Conservation (phyloP, 2,888 invertebrate species). For the Galeruca laticollis region DNA sequence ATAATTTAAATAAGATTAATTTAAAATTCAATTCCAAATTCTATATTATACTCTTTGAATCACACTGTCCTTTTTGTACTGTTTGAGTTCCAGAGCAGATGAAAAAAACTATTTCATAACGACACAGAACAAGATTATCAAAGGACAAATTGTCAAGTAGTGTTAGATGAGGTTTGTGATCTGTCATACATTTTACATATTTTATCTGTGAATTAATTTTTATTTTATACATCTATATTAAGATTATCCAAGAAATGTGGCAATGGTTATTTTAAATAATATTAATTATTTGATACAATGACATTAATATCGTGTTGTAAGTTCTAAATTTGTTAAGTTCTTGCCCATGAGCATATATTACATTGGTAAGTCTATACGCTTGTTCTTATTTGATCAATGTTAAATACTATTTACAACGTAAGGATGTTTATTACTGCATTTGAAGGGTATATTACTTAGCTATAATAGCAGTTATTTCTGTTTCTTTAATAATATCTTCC, state of each 20-base stretch:
- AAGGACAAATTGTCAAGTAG: neutral
- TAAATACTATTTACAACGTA: neutral
- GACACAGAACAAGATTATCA: no score
- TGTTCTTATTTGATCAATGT: neutral
- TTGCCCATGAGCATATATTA: slow-evolving; percentile 6
- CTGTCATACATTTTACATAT: neutral
- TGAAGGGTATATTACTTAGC: neutral
- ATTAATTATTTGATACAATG: slow-evolving; percentile 1
- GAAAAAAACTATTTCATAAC: no score
- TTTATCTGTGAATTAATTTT: neutral
- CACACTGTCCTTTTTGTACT: no score
- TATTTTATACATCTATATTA: slow-evolving; percentile 4
- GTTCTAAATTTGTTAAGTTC: neutral
- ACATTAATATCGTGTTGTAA: neutral
- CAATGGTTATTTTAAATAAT: neutral
- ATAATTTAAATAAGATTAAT: no score
- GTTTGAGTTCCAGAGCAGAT: neutral
- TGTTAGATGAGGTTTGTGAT: neutral
- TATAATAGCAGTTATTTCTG: neutral
- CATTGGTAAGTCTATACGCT: neutral
- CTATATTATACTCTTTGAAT: no score
- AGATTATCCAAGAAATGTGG: neutral
- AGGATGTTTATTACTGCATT: neutral
- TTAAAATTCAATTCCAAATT: no score
- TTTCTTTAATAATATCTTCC: neutral